A percentile compares a stretch with the other conserved stretches of the same genome.
Conservation (phyloP, 64 coral and sea anemone species). For the Montipora sp. region DNA sequence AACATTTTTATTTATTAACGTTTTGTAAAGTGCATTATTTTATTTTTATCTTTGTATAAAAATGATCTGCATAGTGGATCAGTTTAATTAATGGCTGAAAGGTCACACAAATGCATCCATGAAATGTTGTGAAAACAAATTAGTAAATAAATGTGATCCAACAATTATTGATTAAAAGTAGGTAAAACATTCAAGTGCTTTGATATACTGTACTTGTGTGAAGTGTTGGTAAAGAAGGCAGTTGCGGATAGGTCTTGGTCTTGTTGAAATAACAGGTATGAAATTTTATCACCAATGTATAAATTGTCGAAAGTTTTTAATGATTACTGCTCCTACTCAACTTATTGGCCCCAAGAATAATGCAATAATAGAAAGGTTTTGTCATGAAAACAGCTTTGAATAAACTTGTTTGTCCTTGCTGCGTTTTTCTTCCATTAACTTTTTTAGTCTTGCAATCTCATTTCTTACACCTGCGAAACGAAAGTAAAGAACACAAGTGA, state of each 20-base stretch:
- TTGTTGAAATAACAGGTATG: no score
- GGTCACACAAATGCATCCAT: no score
- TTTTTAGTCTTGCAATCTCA: slow-evolving; percentile 81
- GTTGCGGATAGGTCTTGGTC: background rate
- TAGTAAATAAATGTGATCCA: no score
- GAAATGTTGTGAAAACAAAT: no score
- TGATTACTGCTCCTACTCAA: background rate
- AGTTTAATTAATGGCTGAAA: background rate
- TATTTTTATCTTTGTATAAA: background rate
- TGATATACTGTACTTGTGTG: background rate
- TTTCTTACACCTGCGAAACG: slow-evolving; percentile 70
- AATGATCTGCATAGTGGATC: background rate
- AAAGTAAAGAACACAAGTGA: background rate
- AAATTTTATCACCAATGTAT: no score
- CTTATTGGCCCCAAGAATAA: background rate
- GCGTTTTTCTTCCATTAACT: slow-evolving; percentile 63
- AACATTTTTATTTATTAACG: no score
- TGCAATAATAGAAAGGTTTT: background rate
- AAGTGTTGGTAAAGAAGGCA: background rate
- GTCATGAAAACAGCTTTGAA: slow-evolving; percentile 86
- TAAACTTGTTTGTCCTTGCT: slow-evolving; percentile 88
- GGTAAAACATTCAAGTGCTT: no score
- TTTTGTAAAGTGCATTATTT: background rate
- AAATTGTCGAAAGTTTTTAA: background rate
- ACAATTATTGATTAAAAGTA: no score